Evolutionary conservation across 2,113 vertebrate genomes (phyloP), one percentile per base, ranked within the genome.

Genomic region (Dasyurus viverrinus): DNA sequence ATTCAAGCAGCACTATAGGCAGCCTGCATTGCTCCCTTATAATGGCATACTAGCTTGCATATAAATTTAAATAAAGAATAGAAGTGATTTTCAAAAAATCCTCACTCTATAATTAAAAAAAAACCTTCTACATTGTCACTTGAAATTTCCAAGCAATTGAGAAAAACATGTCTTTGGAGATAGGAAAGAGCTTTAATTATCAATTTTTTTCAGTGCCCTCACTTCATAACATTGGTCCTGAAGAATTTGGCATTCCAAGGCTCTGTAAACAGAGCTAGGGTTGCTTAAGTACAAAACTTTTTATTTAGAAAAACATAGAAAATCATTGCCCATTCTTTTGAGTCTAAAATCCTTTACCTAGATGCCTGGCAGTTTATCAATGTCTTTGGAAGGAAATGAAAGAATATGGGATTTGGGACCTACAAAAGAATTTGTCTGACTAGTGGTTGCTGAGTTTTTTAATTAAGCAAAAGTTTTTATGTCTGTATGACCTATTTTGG

Each of bases 401-500:
- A 36, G 14, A 47, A 0, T 10, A 10, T 55, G 8, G 93, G 68
- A 4, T 48, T 84, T 94, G 50, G 30, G 60, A 36, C 3, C 60
- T 11, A 68, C 60, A 68, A 36, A 68, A 14, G 27, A 68, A 60
- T 60, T 60, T 60, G 30, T 16, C 30, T 68, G 60, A 3, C 11
- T 12, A 36, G 30, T 68, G 30, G 36, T 36, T 68, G 50, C 8
- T 50, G 50, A 50, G 50, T 68, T 60, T 36, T 68, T 60, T 30
- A 84, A 0, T 5, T 14, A 52, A 57, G 36, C 23, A 76, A 19
- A 92, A 89, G 26, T 16, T 19, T 8, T 2, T n/a, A 7, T 91
- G 19, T 46, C 53, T 96, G 92, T 91, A 10, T 94, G 36, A 90
- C 93, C 91, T 36, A 1, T 93, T 97, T 95, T 76, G 36, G 90